Evolutionary conservation across 2,113 vertebrate genomes (phyloP).

Genomic region (Cottus gobio): DNA sequence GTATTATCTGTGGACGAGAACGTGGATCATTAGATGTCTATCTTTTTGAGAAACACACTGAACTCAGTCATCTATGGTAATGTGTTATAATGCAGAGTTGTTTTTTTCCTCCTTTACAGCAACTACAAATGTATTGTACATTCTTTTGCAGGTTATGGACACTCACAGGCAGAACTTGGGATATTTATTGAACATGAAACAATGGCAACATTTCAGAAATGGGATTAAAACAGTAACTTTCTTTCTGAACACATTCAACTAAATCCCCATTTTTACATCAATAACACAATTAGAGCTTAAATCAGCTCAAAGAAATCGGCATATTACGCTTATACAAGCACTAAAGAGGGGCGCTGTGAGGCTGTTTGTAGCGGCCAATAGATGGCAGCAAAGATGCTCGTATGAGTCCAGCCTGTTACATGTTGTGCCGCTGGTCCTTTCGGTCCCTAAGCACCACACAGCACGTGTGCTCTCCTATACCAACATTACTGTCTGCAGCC

Average conservation of each 20-base stretch:
- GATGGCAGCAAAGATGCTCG: conserved; percentile 80
- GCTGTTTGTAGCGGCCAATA: conserved; percentile 52
- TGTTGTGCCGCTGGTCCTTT: conserved; percentile 80
- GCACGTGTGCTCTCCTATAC: conserved; percentile 47
- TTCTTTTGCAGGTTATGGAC: background rate
- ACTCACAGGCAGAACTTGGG: background rate
- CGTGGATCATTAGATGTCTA: background rate
- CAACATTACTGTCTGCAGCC: conserved; percentile 26
- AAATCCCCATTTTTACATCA: background rate
- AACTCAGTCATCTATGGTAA: background rate
- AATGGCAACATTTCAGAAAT: background rate
- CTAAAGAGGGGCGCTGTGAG: background rate
- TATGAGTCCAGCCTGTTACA: conserved; percentile 24
- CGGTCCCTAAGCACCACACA: conserved; percentile 83
- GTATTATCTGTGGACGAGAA: conserved; percentile 81
- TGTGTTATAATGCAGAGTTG: background rate
- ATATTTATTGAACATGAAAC: background rate
- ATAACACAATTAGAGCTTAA: background rate
- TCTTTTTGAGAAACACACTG: background rate
- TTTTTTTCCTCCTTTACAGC: background rate
- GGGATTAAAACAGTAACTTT: background rate
- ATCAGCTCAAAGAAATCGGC: background rate
- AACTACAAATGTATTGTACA: background rate
- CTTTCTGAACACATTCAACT: background rate
- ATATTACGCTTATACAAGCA: background rate